These are phyloP conservation scores for Pheosia tremula DNA, from an alignment of 2,888 invertebrate species.

Conservation along the genomic window DNA sequence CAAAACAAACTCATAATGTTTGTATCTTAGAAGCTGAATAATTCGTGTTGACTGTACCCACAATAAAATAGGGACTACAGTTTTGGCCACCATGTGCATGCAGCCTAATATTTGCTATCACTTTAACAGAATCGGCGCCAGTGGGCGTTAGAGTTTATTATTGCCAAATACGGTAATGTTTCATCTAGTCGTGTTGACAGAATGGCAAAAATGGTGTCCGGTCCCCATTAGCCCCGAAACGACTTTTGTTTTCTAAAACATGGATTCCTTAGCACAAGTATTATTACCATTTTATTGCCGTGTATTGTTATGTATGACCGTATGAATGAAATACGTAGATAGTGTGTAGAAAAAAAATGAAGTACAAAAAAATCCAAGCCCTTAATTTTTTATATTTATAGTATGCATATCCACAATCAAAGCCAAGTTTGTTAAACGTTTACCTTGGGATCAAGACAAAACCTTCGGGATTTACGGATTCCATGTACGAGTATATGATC, in stretches of 20 bases:
- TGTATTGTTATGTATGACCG: not conserved
- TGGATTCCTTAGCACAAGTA: constrained; percentile 1
- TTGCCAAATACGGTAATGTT: constrained; percentile 4
- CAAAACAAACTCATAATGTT: too few relatives aligned
- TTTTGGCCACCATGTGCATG: not conserved
- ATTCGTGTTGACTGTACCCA: not conserved
- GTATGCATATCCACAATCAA: too few relatives aligned
- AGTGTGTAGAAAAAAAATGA: too few relatives aligned
- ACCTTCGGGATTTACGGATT: too few relatives aligned
- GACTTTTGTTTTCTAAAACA: constrained; percentile 3
- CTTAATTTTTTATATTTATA: too few relatives aligned
- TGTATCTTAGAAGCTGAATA: not conserved
- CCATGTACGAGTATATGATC: too few relatives aligned
- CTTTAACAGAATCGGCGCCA: constrained; percentile 4
- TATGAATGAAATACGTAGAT: too few relatives aligned
- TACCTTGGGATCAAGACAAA: too few relatives aligned
- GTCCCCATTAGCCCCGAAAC: constrained; percentile 6
- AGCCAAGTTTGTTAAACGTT: too few relatives aligned
- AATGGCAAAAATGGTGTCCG: constrained; percentile 4
- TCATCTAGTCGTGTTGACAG: constrained; percentile 5
- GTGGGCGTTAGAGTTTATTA: constrained; percentile 4
- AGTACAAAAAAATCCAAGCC: too few relatives aligned
- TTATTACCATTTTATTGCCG: not conserved
- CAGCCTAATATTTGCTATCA: constrained; percentile 1
- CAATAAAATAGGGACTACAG: not conserved